These are phyloP conservation scores for Heliconius erato DNA, from an alignment of 2,888 invertebrate species.

Conservation along the genomic window DNA sequence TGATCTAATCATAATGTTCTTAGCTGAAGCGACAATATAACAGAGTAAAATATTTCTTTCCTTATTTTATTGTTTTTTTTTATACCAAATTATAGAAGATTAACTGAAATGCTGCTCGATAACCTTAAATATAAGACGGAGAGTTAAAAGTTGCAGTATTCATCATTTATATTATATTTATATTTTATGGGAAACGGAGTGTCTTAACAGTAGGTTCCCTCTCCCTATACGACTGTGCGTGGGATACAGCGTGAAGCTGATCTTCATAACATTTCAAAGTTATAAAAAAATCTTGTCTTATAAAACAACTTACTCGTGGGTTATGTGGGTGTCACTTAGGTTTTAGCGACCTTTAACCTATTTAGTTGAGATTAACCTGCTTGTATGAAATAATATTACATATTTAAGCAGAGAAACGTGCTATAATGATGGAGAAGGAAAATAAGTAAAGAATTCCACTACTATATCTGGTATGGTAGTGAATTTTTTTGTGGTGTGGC, in stretches of 20 bases:
- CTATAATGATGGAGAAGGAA: not conserved
- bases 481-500: too few species aligned
- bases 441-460: not conserved
- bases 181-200: too few species aligned
- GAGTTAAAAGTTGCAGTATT: too few species aligned
- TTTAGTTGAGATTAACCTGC: not conserved
- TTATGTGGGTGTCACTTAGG: constrained; percentile 19
- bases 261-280: not conserved
- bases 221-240: too few species aligned
- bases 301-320: constrained; percentile 7
- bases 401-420: not conserved
- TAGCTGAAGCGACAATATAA: not conserved
- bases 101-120: not conserved
- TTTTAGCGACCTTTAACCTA: constrained; percentile 25
- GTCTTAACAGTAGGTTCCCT: too few species aligned
- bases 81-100: not conserved
- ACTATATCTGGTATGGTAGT: too few species aligned
- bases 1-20: not conserved
- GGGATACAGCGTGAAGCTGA: too few species aligned
- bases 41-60: not conserved
- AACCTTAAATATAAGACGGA: not conserved
- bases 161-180: too few species aligned
- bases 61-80: not conserved
- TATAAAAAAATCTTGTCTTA: not conserved
- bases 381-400: constrained; percentile 3